phyloP scores from a whole-genome alignment of 2,113 vertebrate species.

The Elachura formosa region DNA sequence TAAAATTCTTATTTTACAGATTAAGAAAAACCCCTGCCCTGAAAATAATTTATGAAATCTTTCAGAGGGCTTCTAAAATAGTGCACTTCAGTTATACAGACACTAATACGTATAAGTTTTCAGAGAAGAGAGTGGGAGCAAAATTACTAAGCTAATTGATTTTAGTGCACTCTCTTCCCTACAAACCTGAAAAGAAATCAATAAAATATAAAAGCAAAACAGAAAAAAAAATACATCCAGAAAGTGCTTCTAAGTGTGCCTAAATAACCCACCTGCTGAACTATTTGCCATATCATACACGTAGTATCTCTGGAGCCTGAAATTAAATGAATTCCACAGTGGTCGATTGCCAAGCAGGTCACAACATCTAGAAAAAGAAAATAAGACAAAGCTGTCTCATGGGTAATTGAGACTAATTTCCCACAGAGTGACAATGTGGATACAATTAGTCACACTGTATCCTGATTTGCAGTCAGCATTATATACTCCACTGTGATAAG shows the following conservation, averaged over 20 bases:
- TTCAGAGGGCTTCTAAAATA: not conserved
- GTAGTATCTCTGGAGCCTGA: slow-evolving; percentile 96
- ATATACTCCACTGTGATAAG: not conserved
- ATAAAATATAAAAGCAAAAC: not conserved
- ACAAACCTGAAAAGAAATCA: not conserved
- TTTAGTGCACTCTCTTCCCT: not conserved
- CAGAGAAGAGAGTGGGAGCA: not conserved
- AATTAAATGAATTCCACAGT: slow-evolving; percentile 93
- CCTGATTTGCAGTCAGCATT: not conserved
- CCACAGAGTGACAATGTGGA: not conserved
- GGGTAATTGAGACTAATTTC: not conserved
- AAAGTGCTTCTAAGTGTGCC: not conserved
- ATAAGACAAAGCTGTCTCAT: not conserved
- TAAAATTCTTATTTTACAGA: not conserved
- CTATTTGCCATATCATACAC: slow-evolving; percentile 97
- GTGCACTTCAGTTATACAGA: not conserved
- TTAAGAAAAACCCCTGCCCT: too few relatives aligned
- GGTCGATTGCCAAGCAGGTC: slow-evolving; percentile 92
- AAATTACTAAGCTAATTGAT: not conserved
- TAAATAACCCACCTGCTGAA: slow-evolving; percentile 82
- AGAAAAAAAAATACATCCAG: not conserved
- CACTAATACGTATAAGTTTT: not conserved
- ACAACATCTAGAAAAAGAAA: slow-evolving; percentile 81
- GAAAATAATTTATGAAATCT: not conserved
- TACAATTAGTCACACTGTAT: not conserved